Percentiles rank a stretch among this genome's conserved stretches.
phyloP scores from a whole-genome alignment of 2,888 invertebrate species.

The Drosophila pseudotalamancana region DNA sequence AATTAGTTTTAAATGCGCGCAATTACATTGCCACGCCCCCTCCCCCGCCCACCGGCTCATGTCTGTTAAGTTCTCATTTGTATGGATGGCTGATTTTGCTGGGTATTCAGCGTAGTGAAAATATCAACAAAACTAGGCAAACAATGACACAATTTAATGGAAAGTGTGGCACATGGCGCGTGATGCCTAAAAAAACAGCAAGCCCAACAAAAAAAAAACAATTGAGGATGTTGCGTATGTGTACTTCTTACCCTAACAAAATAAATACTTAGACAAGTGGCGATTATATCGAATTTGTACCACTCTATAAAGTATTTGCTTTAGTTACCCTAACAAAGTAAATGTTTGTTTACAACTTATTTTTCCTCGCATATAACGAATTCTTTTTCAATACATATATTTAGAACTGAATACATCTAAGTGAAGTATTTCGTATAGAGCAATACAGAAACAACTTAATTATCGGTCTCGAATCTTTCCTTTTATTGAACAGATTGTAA shows the following conservation, averaged over 20 bases:
- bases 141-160: conserved; percentile 25
- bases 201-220: conserved; percentile 27
- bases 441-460: too few relatives aligned
- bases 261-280: neutral
- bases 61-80: neutral
- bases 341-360: too few relatives aligned
- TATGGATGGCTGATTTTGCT: conserved; percentile 12
- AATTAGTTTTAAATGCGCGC: conserved; percentile 58
- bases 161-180: conserved; percentile 10
- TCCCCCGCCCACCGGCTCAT: neutral
- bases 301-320: too few relatives aligned
- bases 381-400: too few relatives aligned
- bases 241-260: conserved; percentile 17
- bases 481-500: too few relatives aligned
- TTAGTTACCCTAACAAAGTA: too few relatives aligned
- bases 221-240: conserved; percentile 23
- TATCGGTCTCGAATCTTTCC: too few relatives aligned
- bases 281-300: too few relatives aligned
- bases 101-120: conserved; percentile 2
- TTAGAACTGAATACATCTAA: too few relatives aligned
- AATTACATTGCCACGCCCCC: conserved; percentile 34
- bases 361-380: too few relatives aligned
- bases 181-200: conserved; percentile 31
- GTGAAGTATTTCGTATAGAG: too few relatives aligned
- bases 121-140: conserved; percentile 28